Evolutionary conservation across 1,140 invertebrate genomes (phyloP).

Genomic region (Dryas iulia): DNA sequence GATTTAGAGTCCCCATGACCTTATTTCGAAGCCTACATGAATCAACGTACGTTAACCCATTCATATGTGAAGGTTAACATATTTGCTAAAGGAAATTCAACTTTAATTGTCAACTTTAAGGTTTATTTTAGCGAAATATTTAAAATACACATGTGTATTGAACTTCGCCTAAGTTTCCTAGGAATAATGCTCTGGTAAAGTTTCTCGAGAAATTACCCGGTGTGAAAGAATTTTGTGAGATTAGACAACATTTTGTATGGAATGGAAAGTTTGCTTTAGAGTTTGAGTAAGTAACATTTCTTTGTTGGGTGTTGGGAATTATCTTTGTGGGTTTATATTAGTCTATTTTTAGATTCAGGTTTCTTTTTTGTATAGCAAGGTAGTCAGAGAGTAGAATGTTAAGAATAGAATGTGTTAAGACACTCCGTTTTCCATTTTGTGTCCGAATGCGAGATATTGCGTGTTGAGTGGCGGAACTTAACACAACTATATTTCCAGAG

Average conservation of each 20-base stretch:
- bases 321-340: too few relatives aligned
- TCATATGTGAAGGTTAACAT: conserved; percentile 59
- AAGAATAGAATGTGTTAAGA: too few relatives aligned
- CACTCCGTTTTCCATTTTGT: too few relatives aligned
- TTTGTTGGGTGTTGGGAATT: background rate
- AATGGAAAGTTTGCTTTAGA: background rate
- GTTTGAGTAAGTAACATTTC: background rate
- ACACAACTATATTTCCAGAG: too few relatives aligned
- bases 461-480: too few relatives aligned
- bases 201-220: background rate
- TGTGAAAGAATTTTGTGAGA: conserved; percentile 3
- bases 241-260: background rate
- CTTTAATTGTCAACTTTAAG: conserved; percentile 23
- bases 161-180: conserved; percentile 27
- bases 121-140: conserved; percentile 20
- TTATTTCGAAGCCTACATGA: conserved; percentile 33
- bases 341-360: too few relatives aligned
- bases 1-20: conserved; percentile 19
- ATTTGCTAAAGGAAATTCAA: conserved; percentile 25
- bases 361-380: too few relatives aligned
- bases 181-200: conserved; percentile 4
- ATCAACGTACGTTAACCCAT: conserved; percentile 50
- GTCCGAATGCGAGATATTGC: too few relatives aligned
- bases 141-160: conserved; percentile 9
- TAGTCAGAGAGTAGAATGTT: too few relatives aligned